Evolutionary conservation across 1,140 invertebrate genomes (phyloP).

Genomic region (Papilio machaon): DNA sequence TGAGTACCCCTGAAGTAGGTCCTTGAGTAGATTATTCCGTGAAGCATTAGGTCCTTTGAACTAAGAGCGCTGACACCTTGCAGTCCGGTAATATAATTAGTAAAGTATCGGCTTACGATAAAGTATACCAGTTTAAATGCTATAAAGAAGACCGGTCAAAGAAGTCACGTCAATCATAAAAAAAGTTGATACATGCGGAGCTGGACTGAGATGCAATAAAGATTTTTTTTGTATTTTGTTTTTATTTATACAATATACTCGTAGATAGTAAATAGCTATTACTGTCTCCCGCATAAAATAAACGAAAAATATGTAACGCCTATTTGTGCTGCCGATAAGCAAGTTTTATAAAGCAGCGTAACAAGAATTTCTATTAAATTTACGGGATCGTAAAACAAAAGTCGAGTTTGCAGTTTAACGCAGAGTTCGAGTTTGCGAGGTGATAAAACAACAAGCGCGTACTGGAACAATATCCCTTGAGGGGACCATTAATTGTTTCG

Average conservation of each 20-base stretch:
- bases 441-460: conserved; percentile 1
- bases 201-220: too few species aligned
- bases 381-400: conserved; percentile 12
- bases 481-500: conserved; percentile 1
- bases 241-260: too few species aligned
- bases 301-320: neutral
- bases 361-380: conserved; percentile 14
- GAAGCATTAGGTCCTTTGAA: neutral
- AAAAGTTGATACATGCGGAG: too few species aligned
- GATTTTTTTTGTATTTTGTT: too few species aligned
- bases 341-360: neutral
- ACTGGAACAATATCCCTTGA: neutral
- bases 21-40: too few species aligned
- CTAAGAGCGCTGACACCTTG: too few species aligned
- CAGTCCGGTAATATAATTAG: too few species aligned
- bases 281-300: neutral
- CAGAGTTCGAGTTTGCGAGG: conserved; percentile 1
- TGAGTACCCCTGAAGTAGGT: too few species aligned
- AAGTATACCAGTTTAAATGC: too few species aligned
- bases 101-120: too few species aligned
- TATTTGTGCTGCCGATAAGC: neutral
- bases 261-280: neutral
- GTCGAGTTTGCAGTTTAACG: neutral
- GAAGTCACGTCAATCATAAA: too few species aligned
- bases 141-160: too few species aligned